Evolutionary conservation across 2,888 invertebrate genomes (phyloP).

Genomic region (Operophtera brumata): DNA sequence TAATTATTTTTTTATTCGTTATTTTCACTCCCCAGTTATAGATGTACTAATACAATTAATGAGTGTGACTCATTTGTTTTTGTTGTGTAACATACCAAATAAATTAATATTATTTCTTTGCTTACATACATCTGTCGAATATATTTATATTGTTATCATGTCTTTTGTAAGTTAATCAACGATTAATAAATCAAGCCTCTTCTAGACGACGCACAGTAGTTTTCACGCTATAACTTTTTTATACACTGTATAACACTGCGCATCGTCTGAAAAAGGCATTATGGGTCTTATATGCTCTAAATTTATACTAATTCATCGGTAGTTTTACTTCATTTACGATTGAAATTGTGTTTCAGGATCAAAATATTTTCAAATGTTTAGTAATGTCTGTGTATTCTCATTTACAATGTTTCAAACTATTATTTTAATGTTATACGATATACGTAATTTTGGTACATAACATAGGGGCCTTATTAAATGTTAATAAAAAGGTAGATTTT

Average conservation of each 20-base stretch:
- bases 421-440: conserved; percentile 62
- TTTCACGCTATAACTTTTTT: not conserved
- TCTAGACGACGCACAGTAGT: not conserved
- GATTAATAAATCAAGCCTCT: conserved; percentile 41
- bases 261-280: not conserved
- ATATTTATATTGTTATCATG: conserved; percentile 45
- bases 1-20: conserved; percentile 35
- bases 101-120: conserved; percentile 64
- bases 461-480: conserved; percentile 66
- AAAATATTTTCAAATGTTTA: conserved; percentile 11
- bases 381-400: conserved; percentile 10
- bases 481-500: conserved; percentile 51
- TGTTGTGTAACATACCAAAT: conserved; percentile 78
- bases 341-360: conserved; percentile 14
- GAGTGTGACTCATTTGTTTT: conserved; percentile 70
- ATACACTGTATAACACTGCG: not conserved
- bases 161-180: conserved; percentile 56
- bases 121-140: conserved; percentile 70
- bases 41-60: conserved; percentile 38
- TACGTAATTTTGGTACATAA: conserved; percentile 74
- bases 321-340: conserved; percentile 10
- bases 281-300: not conserved
- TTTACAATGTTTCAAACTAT: conserved; percentile 35
- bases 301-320: conserved; percentile 5
- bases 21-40: conserved; percentile 52